These are phyloP conservation scores for Cyrtorhinus lividipennis DNA, from an alignment of 1,140 invertebrate species.

Conservation along the genomic window DNA sequence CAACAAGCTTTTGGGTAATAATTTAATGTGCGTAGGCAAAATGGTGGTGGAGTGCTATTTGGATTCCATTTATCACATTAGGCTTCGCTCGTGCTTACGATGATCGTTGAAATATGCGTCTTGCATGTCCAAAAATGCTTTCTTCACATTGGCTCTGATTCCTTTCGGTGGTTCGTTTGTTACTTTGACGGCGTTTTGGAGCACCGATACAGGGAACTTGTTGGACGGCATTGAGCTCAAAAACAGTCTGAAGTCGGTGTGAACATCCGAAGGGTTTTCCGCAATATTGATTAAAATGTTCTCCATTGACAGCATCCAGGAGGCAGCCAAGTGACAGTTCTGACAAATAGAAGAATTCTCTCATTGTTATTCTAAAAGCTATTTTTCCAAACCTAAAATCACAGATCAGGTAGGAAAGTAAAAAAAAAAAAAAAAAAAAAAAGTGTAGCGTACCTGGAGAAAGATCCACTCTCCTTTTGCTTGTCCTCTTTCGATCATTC, in stretches of 20 bases:
- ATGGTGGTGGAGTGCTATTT: no score
- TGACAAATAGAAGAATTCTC: slow-evolving; percentile 34
- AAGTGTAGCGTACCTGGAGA: slow-evolving; percentile 54
- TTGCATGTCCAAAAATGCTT: slow-evolving; percentile 61
- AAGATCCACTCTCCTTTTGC: slow-evolving; percentile 68
- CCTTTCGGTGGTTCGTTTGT: slow-evolving; percentile 87
- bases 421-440: no score
- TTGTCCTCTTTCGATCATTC: slow-evolving; percentile 56
- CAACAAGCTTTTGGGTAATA: no score
- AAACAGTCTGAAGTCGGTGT: slow-evolving; percentile 63
- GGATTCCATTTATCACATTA: no score
- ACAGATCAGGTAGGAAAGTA: no score
- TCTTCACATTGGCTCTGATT: slow-evolving; percentile 60
- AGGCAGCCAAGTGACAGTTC: slow-evolving; percentile 84
- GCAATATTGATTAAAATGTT: slow-evolving; percentile 50
- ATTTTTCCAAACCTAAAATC: no score
- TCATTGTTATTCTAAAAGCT: no score
- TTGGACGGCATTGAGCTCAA: slow-evolving; percentile 73
- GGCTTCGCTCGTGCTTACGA: no score
- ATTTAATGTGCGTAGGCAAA: no score
- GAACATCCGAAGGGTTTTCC: slow-evolving; percentile 41
- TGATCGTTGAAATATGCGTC: slow-evolving; percentile 68
- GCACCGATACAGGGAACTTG: slow-evolving; percentile 76
- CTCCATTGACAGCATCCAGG: slow-evolving; percentile 73
- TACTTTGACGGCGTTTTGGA: slow-evolving; percentile 86